Base-by-base conservation (phyloP, 2,888 invertebrate genomes). In the Clunio marinus region DNA sequence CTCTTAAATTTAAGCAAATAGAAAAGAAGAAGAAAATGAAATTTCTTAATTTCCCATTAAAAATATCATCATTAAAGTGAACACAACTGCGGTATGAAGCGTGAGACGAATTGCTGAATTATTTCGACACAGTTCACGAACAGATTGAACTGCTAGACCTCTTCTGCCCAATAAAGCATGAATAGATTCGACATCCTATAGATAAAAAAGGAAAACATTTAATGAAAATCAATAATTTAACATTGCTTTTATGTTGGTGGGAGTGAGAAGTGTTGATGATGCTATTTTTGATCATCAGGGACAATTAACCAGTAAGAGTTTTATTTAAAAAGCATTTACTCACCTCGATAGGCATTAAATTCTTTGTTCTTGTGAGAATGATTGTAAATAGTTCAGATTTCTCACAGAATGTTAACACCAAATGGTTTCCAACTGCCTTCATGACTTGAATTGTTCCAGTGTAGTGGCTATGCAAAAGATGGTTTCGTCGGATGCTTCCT, bases 351-450 rank as follows among this genome's bases (percentile, higher is more conserved):
- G 81, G 81, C 66, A 83, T 82, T 67, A 83, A 82, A 72, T 83
- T 81, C 66, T 83, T 85, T 71, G 85, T 83, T 58, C 90, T 81
- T 0, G 88, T 84, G 8, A 91, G 75, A 1, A 91, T 82, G 24
- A 89, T 83, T 41, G 89, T 87, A 81, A 82, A 91, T 71, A 84
- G 81, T 76, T 86, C 84, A 70, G 82, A 83, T 35, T 83, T 81
- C 76, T 89, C 86, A 75, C 91, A 91, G 78, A 91, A 89, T 71
- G 88, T 90, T 71, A 91, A 77, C 1, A 91, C 89, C 76, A 90
- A 77, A 75, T 91, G 89, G 74, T 87, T 86, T 69, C 86, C 84
- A 0, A 90, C 88, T 0, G 89, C 91, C 75, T 89, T 90, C 74
- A 88, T 80, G n/a, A 89, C 88, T 80, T 89, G 88, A 25, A 91